phyloP scores from a whole-genome alignment of 2,888 invertebrate genomes.

The Rapana venosa region DNA sequence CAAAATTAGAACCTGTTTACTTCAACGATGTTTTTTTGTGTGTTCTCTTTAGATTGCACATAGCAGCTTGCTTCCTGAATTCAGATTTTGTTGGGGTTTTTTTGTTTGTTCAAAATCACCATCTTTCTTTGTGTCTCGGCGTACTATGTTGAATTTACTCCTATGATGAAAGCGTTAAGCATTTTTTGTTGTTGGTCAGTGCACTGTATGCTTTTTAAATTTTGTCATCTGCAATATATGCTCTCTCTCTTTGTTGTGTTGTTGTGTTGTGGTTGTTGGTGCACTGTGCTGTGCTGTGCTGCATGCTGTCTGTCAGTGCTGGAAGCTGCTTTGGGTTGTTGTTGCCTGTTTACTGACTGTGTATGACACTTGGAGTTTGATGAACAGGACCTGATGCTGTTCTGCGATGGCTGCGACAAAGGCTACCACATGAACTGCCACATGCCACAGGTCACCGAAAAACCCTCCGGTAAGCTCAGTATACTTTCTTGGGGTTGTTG shows the following conservation, averaged over 20 bases:
- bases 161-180: too few species aligned
- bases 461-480: conserved; percentile 76
- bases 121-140: neutral
- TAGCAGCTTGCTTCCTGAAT: too few species aligned
- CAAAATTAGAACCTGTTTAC: too few species aligned
- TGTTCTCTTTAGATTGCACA: too few species aligned
- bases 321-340: neutral
- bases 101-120: neutral
- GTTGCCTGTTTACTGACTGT: neutral
- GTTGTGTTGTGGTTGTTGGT: neutral
- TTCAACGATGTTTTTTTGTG: too few species aligned
- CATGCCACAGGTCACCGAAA: conserved; percentile 81
- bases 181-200: too few species aligned
- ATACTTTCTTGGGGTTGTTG: neutral
- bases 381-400: conserved; percentile 85
- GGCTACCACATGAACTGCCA: conserved; percentile 91
- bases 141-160: too few species aligned
- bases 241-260: too few species aligned
- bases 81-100: too few species aligned
- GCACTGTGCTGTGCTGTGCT: neutral
- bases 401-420: conserved; percentile 91
- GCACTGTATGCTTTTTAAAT: too few species aligned
- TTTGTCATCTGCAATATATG: too few species aligned
- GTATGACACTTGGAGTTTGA: neutral
- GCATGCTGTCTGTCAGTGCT: neutral